phyloP scores from a whole-genome alignment of 1,140 invertebrate species.

The Drosophila grimshawi region DNA sequence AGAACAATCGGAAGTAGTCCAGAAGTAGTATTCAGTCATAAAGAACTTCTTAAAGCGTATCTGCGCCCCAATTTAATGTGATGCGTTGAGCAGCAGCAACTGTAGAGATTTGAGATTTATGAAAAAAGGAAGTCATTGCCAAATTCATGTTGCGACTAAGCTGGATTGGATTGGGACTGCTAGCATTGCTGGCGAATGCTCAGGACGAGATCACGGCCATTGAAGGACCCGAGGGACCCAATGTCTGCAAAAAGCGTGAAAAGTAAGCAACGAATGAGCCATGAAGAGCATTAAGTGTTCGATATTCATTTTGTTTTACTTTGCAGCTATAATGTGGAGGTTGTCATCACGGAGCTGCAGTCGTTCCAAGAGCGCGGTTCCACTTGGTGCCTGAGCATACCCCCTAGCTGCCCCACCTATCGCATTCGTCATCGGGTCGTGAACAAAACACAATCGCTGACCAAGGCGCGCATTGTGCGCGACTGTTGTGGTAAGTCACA shows the following conservation, averaged over 20 bases:
- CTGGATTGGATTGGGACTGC: conserved; percentile 6
- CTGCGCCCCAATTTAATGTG: conserved; percentile 30
- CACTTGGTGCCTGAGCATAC: conserved; percentile 93
- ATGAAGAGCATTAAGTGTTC: background rate
- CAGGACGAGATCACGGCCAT: conserved; percentile 48
- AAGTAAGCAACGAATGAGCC: conserved; percentile 43
- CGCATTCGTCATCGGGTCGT: conserved; percentile 90
- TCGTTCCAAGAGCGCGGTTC: conserved; percentile 92
- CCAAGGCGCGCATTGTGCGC: conserved; percentile 90
- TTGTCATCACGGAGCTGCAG: conserved; percentile 89
- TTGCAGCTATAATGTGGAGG: conserved; percentile 70
- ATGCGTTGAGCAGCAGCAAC: conserved; percentile 39
- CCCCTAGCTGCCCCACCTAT: conserved; percentile 94
- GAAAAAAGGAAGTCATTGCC: conserved; percentile 29
- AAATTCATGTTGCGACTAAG: conserved; percentile 35
- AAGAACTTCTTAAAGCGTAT: background rate
- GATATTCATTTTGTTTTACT: background rate
- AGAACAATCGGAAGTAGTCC: background rate
- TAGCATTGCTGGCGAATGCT: conserved; percentile 29
- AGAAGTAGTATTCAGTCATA: background rate
- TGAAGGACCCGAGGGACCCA: conserved; percentile 59
- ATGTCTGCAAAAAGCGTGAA: conserved; percentile 77
- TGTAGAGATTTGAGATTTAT: conserved; percentile 12
- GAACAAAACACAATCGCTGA: conserved; percentile 89
- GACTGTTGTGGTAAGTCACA: conserved; percentile 89